These are phyloP conservation scores for Lasioglossum calceatum DNA, from an alignment of 2,888 invertebrate species.

Conservation along the genomic window DNA sequence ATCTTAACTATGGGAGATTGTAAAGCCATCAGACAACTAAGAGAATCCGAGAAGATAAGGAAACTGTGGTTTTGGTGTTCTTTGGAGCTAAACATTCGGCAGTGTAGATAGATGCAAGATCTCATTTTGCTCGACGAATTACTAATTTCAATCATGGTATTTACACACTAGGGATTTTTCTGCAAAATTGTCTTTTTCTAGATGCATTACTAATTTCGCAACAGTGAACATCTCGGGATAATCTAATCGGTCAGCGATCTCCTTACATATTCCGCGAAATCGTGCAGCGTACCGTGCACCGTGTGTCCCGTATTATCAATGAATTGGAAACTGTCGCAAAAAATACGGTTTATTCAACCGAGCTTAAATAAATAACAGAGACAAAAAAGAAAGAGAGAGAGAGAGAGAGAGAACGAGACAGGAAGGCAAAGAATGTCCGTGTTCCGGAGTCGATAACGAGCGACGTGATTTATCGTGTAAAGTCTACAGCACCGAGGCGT, in stretches of 20 bases:
- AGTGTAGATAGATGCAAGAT: too few relatives aligned
- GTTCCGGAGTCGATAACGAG: conserved; percentile 2
- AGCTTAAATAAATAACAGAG: background rate
- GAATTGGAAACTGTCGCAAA: conserved; percentile 10
- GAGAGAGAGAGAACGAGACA: background rate
- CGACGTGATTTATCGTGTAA: conserved; percentile 33
- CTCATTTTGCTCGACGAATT: background rate
- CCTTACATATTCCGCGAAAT: background rate
- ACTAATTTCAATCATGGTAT: background rate
- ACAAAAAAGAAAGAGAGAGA: background rate
- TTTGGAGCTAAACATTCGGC: too few relatives aligned
- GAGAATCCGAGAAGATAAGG: too few relatives aligned
- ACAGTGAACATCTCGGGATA: background rate
- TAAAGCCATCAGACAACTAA: too few relatives aligned
- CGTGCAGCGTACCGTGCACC: background rate
- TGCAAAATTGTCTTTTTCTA: background rate
- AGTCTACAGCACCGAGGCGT: conserved; percentile 34
- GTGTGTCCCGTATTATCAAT: background rate
- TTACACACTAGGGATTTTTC: background rate
- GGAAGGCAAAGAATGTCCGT: background rate
- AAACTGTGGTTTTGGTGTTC: too few relatives aligned
- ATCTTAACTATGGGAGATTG: too few relatives aligned
- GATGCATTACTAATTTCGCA: too few relatives aligned
- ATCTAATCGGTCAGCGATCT: background rate
- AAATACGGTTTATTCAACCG: conserved; percentile 5